These are phyloP conservation scores for Lipophrys pholis DNA, from an alignment of 2,113 vertebrate species.

Conservation along the genomic window DNA sequence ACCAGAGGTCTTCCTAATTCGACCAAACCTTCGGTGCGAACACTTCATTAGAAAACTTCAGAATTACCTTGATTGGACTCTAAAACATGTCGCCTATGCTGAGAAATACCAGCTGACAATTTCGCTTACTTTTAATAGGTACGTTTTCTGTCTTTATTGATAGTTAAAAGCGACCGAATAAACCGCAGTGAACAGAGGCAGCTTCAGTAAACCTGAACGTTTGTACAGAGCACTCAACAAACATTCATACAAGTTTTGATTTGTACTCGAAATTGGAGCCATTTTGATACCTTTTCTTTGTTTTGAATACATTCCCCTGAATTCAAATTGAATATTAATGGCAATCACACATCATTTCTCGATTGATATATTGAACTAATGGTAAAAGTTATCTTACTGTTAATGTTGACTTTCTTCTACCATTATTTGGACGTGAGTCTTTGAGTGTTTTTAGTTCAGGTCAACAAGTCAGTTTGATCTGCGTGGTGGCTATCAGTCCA, in stretches of 20 bases:
- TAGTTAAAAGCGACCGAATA: too few species aligned
- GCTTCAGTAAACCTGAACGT: neutral
- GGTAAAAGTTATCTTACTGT: neutral
- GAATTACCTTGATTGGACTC: neutral
- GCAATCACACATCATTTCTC: neutral
- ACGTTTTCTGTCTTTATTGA: too few species aligned
- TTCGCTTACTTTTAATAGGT: neutral
- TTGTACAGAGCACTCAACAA: neutral
- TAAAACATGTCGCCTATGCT: neutral
- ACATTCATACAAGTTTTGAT: too few species aligned
- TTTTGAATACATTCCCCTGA: too few species aligned
- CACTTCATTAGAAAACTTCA: neutral
- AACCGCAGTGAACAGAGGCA: neutral
- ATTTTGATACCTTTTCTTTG: too few species aligned
- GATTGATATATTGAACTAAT: neutral
- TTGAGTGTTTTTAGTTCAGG: neutral
- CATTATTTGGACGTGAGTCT: neutral
- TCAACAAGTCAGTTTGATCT: neutral
- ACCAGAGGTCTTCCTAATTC: too few species aligned
- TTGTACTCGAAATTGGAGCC: too few species aligned
- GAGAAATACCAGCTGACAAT: neutral
- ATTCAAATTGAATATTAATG: too few species aligned
- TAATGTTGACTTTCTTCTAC: neutral
- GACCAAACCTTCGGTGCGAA: too few species aligned
- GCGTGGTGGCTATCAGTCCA: constrained; percentile 1